These are phyloP conservation scores for Picathartes gymnocephalus DNA, from an alignment of 2,113 vertebrate genomes.

Conservation along the genomic window DNA sequence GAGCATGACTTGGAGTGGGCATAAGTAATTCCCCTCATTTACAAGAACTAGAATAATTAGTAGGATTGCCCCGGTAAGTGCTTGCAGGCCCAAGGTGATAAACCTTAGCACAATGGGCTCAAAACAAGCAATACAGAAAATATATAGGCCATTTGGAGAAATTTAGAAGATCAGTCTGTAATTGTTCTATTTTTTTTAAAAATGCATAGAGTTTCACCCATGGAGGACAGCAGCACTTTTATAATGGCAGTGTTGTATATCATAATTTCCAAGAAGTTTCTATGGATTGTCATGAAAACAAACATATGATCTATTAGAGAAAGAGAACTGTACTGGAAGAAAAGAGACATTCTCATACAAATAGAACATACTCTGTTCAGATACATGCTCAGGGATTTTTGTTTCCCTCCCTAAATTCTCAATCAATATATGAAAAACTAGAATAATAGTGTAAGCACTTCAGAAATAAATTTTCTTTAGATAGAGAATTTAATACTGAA, in stretches of 20 bases:
- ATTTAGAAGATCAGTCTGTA: background rate
- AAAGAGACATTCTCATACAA: background rate
- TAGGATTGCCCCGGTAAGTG: background rate
- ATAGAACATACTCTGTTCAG: background rate
- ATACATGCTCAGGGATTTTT: background rate
- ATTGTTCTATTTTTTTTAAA: background rate
- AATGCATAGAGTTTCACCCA: background rate
- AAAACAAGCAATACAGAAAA: constrained; percentile 3
- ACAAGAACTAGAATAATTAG: background rate
- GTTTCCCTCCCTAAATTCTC: background rate
- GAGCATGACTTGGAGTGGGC: background rate
- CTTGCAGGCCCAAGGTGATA: background rate
- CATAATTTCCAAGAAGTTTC: background rate
- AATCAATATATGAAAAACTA: background rate
- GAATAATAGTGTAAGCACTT: background rate
- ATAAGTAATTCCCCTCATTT: background rate
- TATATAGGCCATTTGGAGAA: background rate
- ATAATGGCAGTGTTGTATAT: background rate
- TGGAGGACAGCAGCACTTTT: background rate
- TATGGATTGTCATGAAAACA: background rate
- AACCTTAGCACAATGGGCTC: background rate
- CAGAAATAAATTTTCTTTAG: background rate
- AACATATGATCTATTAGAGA: background rate
- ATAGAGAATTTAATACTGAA: background rate
- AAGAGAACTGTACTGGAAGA: background rate